Base-by-base conservation (phyloP, 2,797 vertebrate species). In the Podargus strigoides region DNA sequence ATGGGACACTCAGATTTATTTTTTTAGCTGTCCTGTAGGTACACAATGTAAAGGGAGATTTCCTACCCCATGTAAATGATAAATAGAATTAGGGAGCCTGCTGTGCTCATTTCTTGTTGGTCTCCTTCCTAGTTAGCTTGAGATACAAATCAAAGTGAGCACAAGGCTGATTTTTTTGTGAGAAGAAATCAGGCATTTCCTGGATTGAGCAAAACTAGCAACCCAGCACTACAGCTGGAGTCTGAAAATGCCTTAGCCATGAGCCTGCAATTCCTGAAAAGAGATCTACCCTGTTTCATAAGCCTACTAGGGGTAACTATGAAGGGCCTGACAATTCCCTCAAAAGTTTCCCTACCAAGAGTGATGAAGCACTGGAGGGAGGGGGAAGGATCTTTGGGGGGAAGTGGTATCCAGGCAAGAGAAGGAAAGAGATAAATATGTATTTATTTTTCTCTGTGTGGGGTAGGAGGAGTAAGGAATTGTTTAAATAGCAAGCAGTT, bases 231-330 rank as follows among this genome's bases (percentile, higher is more conserved):
- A 9, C 19, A 53, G 24, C 27, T 60, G 1, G 14, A 14, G 7
- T 62, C 75, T 90, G 47, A 12, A 67, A 82, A 30, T 60, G 39
- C 58, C 28, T 53, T 36, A 28, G 26, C 55, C 9, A 1, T 41
- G 67, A 87, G 26, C 59, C 37, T 19, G 18, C 30, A n/a, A 0
- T 74, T 89, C 17, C 68, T 76, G n/a, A 77, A 26, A 64, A 73
- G 37, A 75, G 5, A 30, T 52, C 39, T 47, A 50, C 32, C 17
- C 32, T 62, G 2, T 64, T 88, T 50, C 18, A 4, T 47, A 66
- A 66, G 27, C 14, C 34, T 63, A 0, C 14, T 34, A 14, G 34
- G n/a, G 8, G 3, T 36, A 66, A 19, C 32, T 64, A 0, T 23
- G 27, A 60, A 46, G 18, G 7, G 11, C 47, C 56, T 69, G 52